These are phyloP conservation scores for Eupithecia inturbata DNA, from an alignment of 2,888 invertebrate genomes.

Conservation along the genomic window DNA sequence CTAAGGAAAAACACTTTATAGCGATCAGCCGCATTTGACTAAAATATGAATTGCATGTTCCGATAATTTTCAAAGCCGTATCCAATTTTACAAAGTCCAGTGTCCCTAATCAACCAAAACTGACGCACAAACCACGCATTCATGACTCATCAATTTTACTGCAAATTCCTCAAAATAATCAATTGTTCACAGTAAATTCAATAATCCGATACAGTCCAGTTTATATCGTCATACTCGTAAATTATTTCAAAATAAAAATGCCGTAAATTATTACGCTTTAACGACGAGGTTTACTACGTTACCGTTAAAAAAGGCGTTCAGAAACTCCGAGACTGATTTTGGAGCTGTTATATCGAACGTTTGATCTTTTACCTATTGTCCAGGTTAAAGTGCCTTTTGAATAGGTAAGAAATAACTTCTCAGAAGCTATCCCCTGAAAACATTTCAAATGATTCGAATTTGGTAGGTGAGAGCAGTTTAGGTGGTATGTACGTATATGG, in stretches of 20 bases:
- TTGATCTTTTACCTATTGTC: constrained; percentile 4
- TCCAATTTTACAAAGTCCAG: neutral
- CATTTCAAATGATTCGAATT: neutral
- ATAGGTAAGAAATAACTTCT: neutral
- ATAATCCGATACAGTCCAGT: constrained; percentile 17
- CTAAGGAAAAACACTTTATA: neutral
- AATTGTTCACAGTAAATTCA: constrained; percentile 12
- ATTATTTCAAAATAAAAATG: constrained; percentile 22
- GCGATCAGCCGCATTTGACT: neutral
- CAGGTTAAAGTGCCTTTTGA: neutral
- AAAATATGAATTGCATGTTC: neutral
- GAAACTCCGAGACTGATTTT: constrained; percentile 39
- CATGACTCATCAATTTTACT: constrained; percentile 9
- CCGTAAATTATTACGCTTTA: constrained; percentile 25
- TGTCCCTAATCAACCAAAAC: neutral
- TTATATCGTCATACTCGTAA: constrained; percentile 17
- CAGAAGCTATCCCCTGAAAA: neutral
- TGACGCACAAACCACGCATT: constrained; percentile 6
- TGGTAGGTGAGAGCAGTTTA: neutral
- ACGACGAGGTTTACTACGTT: constrained; percentile 27
- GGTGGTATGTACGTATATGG: neutral
- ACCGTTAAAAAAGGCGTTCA: constrained; percentile 28
- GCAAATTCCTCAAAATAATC: constrained; percentile 14
- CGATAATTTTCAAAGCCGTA: neutral
- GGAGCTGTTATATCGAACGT: constrained; percentile 24